Evolutionary conservation across 2,113 vertebrate species (phyloP).

Genomic region (Rissa tridactyla): DNA sequence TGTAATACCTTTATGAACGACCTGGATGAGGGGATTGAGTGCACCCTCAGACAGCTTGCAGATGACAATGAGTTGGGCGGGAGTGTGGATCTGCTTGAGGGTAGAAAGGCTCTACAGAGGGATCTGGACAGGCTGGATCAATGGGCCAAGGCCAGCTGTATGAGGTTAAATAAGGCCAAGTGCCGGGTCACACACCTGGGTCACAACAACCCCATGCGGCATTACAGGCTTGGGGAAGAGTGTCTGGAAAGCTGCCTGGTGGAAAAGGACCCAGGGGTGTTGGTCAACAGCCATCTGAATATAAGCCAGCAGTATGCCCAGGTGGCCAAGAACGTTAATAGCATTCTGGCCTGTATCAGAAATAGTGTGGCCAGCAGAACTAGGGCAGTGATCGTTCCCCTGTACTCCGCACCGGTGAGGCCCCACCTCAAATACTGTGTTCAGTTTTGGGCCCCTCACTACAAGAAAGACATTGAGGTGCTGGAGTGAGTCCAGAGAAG

Average conservation of each 20-base stretch:
- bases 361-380: background rate
- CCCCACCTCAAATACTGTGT: fast-evolving
- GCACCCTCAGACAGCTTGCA: background rate
- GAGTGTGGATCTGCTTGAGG: background rate
- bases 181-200: background rate
- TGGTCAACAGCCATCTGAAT: fast-evolving
- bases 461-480: too few species aligned
- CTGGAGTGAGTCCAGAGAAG: fast-evolving
- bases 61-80: fast-evolving
- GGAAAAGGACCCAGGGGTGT: background rate
- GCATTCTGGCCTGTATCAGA: background rate
- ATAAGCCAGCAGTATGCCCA: background rate
- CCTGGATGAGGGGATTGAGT: background rate
- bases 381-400: too few species aligned
- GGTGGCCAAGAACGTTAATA: background rate
- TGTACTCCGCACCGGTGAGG: background rate
- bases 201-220: background rate
- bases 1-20: background rate
- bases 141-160: background rate
- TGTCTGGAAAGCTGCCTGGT: background rate
- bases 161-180: background rate
- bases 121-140: background rate
- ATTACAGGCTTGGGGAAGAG: background rate
- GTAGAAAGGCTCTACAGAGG: background rate
- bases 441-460: background rate